phyloP scores from a whole-genome alignment of 1,140 invertebrate genomes.

The Vollenhovia emeryi region DNA sequence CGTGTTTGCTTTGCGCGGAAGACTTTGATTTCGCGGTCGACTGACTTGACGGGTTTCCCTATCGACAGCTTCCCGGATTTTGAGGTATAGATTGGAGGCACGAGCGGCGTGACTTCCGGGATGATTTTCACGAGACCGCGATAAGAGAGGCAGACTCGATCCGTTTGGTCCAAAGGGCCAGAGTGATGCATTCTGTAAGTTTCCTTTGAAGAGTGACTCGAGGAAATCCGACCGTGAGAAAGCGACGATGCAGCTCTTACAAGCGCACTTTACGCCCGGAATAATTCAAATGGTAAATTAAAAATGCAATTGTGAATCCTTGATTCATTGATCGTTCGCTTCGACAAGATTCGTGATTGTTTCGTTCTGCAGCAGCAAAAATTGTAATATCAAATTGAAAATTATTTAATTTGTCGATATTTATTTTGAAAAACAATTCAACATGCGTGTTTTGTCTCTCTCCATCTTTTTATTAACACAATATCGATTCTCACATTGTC shows the following conservation, averaged over 20 bases:
- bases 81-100: constrained; percentile 45
- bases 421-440: no score
- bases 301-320: neutral
- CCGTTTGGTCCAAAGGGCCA: constrained; percentile 19
- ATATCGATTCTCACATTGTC: no score
- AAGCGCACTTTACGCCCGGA: neutral
- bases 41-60: constrained; percentile 34
- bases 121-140: constrained; percentile 59
- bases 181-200: neutral
- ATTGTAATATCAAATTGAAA: neutral
- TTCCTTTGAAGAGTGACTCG: neutral
- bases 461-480: no score
- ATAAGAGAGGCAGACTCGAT: constrained; percentile 45
- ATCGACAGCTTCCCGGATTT: constrained; percentile 67
- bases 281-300: constrained; percentile 10
- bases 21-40: constrained; percentile 22
- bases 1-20: neutral
- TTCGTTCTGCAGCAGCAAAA: neutral
- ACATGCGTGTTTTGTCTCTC: no score
- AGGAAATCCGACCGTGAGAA: neutral
- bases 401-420: no score
- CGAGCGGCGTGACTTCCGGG: constrained; percentile 50
- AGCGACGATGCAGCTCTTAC: neutral
- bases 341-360: neutral
- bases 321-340: neutral